Evolutionary conservation across 1,140 invertebrate genomes (phyloP).

Genomic region (Neotoxoptera formosana): DNA sequence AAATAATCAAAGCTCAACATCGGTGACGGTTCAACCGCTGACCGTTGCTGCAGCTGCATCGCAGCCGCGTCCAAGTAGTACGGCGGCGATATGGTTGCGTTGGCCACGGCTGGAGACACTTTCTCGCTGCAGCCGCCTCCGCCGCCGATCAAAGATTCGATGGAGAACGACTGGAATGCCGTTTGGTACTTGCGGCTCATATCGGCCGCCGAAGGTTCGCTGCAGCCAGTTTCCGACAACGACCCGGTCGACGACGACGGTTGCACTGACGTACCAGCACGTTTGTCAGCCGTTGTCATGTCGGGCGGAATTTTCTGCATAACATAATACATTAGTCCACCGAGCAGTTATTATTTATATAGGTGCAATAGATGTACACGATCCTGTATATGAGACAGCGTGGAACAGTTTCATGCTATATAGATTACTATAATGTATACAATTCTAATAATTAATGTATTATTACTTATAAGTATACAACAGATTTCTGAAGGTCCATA

Average conservation of each 20-base stretch:
- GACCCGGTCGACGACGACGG: not conserved
- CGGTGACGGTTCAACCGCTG: not conserved
- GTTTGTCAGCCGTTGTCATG: not conserved
- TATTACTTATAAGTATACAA: too few relatives aligned
- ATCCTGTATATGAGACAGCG: too few relatives aligned
- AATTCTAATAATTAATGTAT: not conserved
- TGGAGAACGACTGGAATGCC: conserved; percentile 39
- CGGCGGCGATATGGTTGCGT: not conserved
- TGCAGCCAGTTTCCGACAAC: not conserved
- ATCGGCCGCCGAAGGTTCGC: not conserved
- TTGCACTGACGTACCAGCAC: not conserved
- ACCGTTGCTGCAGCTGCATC: not conserved
- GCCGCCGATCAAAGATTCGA: conserved; percentile 39
- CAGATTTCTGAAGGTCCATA: not conserved
- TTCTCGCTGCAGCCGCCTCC: not conserved
- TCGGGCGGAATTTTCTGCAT: not conserved
- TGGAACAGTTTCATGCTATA: not conserved
- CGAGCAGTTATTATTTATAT: not conserved
- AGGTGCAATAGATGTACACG: not conserved
- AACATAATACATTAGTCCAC: not conserved
- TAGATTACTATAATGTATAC: too few relatives aligned
- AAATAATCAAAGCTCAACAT: not conserved
- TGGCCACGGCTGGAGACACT: not conserved
- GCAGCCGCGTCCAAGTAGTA: not conserved
- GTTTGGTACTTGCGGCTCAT: not conserved